A percentile compares a stretch with the other conserved stretches of the same genome.
These are phyloP conservation scores for Stigmatopora argus DNA, from an alignment of 2,113 vertebrate genomes.

Conservation along the genomic window DNA sequence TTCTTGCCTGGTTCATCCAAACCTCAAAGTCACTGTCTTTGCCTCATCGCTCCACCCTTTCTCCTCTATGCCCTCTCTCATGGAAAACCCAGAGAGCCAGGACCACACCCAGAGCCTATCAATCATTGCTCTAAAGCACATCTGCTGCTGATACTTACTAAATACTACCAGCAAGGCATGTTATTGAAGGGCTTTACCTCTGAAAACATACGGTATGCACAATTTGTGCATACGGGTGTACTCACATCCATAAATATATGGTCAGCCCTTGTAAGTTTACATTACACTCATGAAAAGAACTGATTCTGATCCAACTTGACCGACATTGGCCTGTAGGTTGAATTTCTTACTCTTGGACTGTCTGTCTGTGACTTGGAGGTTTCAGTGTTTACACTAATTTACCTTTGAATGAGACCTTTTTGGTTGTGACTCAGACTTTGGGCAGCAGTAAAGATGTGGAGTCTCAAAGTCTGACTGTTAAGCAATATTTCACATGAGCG, in stretches of 20 bases:
- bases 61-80: constrained; percentile 34
- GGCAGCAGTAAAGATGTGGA: constrained; percentile 53
- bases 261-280: constrained; percentile 9
- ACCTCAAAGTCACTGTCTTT: constrained; percentile 65
- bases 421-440: constrained; percentile 55
- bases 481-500: constrained; percentile 40
- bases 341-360: constrained; percentile 26
- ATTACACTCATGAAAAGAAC: not conserved
- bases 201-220: not conserved
- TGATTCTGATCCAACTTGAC: constrained; percentile 10
- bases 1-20: constrained; percentile 60
- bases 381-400: constrained; percentile 50
- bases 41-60: constrained; percentile 36
- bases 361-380: constrained; percentile 42
- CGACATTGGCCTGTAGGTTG: constrained; percentile 12
- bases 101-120: constrained; percentile 55
- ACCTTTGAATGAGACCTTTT: constrained; percentile 58
- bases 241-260: constrained; percentile 4
- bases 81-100: constrained; percentile 51
- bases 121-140: constrained; percentile 24
- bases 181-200: constrained; percentile 10
- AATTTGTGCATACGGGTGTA: not conserved
- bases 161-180: constrained; percentile 10
- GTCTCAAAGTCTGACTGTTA: constrained; percentile 51
- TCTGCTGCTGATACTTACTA: constrained; percentile 28